Conservation (phyloP, 2,888 invertebrate genomes). For the Scrobipalpa costella region DNA sequence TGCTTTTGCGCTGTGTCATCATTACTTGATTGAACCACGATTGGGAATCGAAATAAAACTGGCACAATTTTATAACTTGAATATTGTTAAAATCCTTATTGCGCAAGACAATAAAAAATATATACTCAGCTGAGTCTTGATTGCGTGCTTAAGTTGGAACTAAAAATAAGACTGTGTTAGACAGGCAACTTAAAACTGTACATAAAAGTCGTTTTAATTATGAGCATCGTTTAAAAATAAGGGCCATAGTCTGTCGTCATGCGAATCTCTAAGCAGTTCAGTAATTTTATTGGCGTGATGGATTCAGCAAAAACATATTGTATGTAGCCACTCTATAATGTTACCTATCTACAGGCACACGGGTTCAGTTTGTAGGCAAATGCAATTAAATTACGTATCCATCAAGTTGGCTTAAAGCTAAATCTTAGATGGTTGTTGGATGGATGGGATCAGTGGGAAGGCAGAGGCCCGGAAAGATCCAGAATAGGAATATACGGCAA, state of each 20-base stretch:
- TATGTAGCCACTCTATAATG: not conserved
- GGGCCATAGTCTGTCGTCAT: not conserved
- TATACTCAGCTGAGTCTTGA: too few species aligned
- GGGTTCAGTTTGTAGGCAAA: not conserved
- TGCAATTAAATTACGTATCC: conserved; percentile 10
- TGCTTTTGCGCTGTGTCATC: conserved; percentile 23
- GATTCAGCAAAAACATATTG: not conserved
- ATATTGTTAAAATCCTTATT: not conserved
- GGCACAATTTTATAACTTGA: conserved; percentile 14
- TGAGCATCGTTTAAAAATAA: too few species aligned
- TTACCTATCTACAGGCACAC: not conserved
- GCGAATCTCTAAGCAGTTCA: not conserved
- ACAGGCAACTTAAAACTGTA: too few species aligned
- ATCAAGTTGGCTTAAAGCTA: conserved; percentile 17
- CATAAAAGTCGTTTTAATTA: too few species aligned
- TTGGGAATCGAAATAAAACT: not conserved
- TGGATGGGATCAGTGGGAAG: conserved; percentile 5
- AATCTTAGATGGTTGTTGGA: conserved; percentile 8
- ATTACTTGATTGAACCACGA: conserved; percentile 22
- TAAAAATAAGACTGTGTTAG: too few species aligned
- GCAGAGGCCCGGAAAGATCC: conserved; percentile 12
- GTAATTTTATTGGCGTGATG: not conserved
- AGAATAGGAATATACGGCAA: conserved; percentile 8
- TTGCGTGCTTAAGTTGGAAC: too few species aligned
- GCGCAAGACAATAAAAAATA: too few species aligned